Base-by-base conservation (phyloP, 2,888 invertebrate species). In the Chloroclystis v-ata region DNA sequence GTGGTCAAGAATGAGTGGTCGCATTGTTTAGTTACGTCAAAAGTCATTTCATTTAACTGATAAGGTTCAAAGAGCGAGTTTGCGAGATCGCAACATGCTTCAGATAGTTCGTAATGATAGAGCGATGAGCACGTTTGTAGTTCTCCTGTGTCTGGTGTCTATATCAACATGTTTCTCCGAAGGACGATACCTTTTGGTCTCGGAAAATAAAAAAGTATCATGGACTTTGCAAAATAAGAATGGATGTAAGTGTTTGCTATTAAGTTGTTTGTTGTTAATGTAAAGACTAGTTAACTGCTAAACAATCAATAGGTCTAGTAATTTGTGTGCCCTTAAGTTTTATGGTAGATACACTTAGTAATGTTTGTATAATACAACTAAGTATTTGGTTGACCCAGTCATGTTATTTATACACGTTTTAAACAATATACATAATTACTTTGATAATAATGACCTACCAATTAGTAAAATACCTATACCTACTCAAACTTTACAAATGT, bases 141-240 rank as follows among this genome's bases (percentile, higher is more conserved):
- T 39, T 59, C 43, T 56, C 61, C 25, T 52, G 59, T 44, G 45
- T 37, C 44, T 48, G 1, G 16, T 33, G 20, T 26, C 61, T 28
- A 5, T 49, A 28, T 25, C 64, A 40, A 29, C 51, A 26, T 43
- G 50, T 26, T 47, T 47, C 30, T 59, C 61, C 8, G 54, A 61
- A 38, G 43, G 43, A 26, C 49, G 40, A 11, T 29, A 51, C 8
- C 12, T 43, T 25, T 44, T 59, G 5, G 24, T 38, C 16, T 48
- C 58, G 1, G 46, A 43, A 1, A 46, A 45, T 13, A 52, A 47
- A 33, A 48, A 47, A 29, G 49, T 56, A 6, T 32, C 39, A 28
- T 87, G 87, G 87, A 75, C 59, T 13, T 67, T 85, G 45, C 63
- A 67, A 44, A 88, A 81, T 58, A 60, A 59, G 16, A 85, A 85